Evolutionary conservation across 1,140 invertebrate species (phyloP).

Genomic region (Platorchestia sp.): DNA sequence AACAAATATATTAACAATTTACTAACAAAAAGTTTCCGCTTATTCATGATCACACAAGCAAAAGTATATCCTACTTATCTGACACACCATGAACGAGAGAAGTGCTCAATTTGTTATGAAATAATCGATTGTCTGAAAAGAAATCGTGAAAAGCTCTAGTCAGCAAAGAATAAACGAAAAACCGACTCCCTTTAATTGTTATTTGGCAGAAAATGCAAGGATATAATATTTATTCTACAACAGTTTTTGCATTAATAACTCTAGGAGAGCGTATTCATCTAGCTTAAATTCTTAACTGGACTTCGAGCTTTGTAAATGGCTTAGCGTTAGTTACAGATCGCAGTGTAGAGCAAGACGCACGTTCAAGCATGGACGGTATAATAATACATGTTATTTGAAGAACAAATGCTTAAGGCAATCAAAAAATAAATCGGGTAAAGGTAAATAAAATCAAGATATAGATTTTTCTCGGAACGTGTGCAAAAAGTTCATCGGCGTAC

Average conservation of each 20-base stretch:
- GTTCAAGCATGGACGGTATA: not conserved
- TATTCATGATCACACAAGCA: conserved; percentile 1
- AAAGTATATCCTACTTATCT: not conserved
- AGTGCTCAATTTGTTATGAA: not conserved
- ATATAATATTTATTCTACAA: not conserved
- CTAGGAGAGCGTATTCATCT: not conserved
- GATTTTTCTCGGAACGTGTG: not conserved
- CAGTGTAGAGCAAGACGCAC: not conserved
- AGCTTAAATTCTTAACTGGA: not conserved
- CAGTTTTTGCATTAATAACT: not conserved
- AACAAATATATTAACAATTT: conserved; percentile 1
- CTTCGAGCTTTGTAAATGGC: not conserved
- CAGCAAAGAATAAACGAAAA: not conserved
- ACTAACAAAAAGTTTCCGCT: not conserved
- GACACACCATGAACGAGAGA: not conserved
- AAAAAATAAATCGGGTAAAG: not conserved
- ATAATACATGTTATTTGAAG: not conserved
- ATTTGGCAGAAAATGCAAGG: not conserved
- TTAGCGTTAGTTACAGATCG: not conserved
- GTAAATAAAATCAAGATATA: not conserved
- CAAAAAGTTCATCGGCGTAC: not conserved
- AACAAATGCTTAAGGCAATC: not conserved
- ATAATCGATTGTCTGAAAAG: not conserved
- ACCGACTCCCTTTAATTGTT: not conserved
- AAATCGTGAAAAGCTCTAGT: not conserved